Percentiles rank a stretch among this genome's conserved stretches.
phyloP scores from a whole-genome alignment of 2,113 vertebrate species.

The Gasterosteus aculeatus region DNA sequence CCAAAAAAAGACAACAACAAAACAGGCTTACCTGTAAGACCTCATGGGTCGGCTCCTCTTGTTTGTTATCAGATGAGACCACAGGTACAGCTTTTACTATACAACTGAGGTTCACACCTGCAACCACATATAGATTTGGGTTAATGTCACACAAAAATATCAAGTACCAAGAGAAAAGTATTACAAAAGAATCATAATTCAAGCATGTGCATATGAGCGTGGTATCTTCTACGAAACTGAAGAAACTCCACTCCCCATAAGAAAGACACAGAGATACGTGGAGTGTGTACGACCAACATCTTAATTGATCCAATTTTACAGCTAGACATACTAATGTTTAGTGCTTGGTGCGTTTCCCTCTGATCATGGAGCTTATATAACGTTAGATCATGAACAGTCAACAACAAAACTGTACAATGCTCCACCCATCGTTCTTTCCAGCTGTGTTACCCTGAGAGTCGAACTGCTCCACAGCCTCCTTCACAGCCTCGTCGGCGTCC shows the following conservation, averaged over 20 bases:
- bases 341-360: neutral
- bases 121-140: neutral
- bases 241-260: neutral
- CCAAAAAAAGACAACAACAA: neutral
- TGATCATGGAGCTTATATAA: neutral
- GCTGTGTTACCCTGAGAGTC: slow-evolving; percentile 88
- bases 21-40: slow-evolving; percentile 85
- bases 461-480: slow-evolving; percentile 91
- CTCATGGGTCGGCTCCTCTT: slow-evolving; percentile 82
- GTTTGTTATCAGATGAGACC: slow-evolving; percentile 55
- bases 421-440: accelerated
- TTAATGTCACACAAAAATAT: slow-evolving; percentile 21
- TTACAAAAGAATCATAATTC: neutral
- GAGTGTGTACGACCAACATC: neutral
- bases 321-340: neutral
- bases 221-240: neutral
- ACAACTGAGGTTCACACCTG: slow-evolving; percentile 92
- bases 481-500: slow-evolving; percentile 88
- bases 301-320: neutral
- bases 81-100: slow-evolving; percentile 86
- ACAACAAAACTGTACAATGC: neutral
- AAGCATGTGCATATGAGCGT: neutral
- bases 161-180: neutral
- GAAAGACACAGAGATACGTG: neutral
- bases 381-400: neutral